Evolutionary conservation across 2,113 vertebrate genomes (phyloP).

Genomic region (Chrysochloris asiatica): DNA sequence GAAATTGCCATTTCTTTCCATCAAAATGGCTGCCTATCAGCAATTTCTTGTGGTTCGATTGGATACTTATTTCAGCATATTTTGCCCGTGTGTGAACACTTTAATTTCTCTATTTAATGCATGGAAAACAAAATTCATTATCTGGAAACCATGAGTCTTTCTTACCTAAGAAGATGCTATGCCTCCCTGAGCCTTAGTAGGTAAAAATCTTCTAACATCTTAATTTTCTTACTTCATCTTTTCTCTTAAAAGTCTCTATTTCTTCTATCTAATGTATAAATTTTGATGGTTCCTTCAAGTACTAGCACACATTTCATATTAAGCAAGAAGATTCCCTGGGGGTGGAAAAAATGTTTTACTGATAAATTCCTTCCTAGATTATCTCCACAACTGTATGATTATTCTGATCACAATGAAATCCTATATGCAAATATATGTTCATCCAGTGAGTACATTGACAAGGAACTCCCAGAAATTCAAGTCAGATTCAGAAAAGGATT

Average conservation of each 20-base stretch:
- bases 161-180: not conserved
- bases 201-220: not conserved
- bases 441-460: too few species aligned
- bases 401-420: not conserved
- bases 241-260: not conserved
- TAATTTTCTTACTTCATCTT: not conserved
- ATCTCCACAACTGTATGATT: not conserved
- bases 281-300: not conserved
- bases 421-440: not conserved
- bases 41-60: not conserved
- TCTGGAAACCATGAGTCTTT: not conserved
- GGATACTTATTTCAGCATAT: not conserved
- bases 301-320: not conserved
- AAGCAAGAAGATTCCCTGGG: not conserved
- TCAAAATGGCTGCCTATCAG: not conserved
- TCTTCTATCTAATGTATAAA: not conserved
- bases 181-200: not conserved
- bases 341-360: not conserved
- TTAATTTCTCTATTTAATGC: not conserved
- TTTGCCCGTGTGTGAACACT: not conserved
- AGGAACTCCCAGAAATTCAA: too few species aligned
- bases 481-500: too few species aligned
- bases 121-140: not conserved
- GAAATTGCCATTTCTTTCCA: not conserved
- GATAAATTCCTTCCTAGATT: not conserved